Conservation (phyloP, 2,888 invertebrate species). For the Syritta pipiens region DNA sequence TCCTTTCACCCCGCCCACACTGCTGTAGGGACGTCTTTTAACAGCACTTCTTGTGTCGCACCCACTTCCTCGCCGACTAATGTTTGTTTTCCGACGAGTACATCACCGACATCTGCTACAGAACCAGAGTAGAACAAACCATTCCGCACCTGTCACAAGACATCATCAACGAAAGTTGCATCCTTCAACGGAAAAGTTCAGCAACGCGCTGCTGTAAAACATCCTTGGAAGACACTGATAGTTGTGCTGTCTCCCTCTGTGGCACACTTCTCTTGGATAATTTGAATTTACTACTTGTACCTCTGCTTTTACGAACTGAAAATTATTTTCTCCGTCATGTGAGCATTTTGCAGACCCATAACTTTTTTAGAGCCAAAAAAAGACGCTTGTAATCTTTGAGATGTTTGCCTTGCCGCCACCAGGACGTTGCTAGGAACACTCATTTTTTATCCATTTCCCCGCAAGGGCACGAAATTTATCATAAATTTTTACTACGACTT, state of each 20-base stretch:
- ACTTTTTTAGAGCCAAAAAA: background rate
- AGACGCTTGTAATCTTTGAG: background rate
- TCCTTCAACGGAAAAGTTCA: too few relatives aligned
- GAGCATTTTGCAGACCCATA: background rate
- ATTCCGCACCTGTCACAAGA: too few relatives aligned
- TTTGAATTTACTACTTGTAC: background rate
- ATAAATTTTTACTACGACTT: slow-evolving; percentile 54
- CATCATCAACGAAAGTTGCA: too few relatives aligned
- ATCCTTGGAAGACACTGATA: background rate
- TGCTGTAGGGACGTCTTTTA: too few relatives aligned
- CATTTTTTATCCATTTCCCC: slow-evolving; percentile 6
- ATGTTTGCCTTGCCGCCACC: background rate
- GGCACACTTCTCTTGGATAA: background rate
- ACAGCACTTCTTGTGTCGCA: too few relatives aligned
- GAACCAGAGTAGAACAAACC: too few relatives aligned
- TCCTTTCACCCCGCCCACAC: too few relatives aligned
- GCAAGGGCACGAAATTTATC: slow-evolving; percentile 15
- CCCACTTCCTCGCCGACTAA: too few relatives aligned
- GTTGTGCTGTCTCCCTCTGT: background rate
- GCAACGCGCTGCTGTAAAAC: too few relatives aligned
- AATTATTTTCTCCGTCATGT: background rate
- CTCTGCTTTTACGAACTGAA: background rate
- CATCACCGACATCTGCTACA: too few relatives aligned
- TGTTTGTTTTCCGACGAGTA: too few relatives aligned
- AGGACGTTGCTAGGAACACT: slow-evolving; percentile 9